phyloP scores from a whole-genome alignment of 2,888 invertebrate genomes.

The Herminia tarsipennalis region DNA sequence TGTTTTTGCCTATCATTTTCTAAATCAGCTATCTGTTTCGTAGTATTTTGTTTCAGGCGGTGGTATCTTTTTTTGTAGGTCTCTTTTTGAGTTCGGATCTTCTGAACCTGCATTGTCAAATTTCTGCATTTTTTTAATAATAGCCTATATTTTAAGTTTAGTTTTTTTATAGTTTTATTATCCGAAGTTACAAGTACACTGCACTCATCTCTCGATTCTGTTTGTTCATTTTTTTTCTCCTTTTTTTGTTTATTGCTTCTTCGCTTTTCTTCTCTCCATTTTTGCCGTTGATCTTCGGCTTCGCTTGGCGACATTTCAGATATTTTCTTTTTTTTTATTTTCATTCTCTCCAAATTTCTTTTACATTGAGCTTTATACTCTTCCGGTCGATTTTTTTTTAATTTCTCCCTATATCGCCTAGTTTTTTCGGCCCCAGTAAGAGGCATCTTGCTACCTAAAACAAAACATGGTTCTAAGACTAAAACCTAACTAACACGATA shows the following conservation, averaged over 20 bases:
- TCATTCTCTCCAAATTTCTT: conserved; percentile 14
- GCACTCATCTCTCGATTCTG: not conserved
- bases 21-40: not conserved
- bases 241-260: conserved; percentile 4
- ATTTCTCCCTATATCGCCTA: conserved; percentile 9
- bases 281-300: conserved; percentile 11
- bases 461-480: too few species aligned
- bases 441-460: conserved; percentile 8
- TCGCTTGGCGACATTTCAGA: conserved; percentile 14
- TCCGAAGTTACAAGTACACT: not conserved
- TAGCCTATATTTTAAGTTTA: not conserved
- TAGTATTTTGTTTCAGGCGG: not conserved
- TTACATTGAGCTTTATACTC: conserved; percentile 10
- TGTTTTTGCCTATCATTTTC: not conserved
- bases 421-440: conserved; percentile 12
- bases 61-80: not conserved
- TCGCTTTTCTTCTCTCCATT: conserved; percentile 10
- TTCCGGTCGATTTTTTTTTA: conserved; percentile 7
- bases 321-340: conserved; percentile 13
- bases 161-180: not conserved
- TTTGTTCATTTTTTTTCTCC: not conserved
- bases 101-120: not conserved
- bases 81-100: not conserved
- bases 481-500: too few species aligned
- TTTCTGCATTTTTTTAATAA: not conserved